Percentiles rank a stretch among this genome's conserved stretches.
Evolutionary conservation across 2,888 invertebrate genomes (phyloP).

Genomic region (Myopa tessellatipennis): DNA sequence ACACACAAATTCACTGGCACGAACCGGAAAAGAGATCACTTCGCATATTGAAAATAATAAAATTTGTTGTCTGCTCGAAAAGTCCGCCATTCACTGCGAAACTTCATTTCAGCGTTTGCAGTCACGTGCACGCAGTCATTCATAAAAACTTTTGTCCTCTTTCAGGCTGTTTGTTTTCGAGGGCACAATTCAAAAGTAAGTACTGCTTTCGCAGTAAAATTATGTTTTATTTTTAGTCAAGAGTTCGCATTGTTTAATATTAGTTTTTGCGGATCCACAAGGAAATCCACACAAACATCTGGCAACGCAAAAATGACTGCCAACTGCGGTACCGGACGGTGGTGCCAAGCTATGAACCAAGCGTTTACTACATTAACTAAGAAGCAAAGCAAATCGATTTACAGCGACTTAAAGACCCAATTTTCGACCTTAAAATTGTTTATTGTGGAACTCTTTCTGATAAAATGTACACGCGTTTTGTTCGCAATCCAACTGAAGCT

Average conservation of each 20-base stretch:
- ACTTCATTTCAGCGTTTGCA: constrained; percentile 47
- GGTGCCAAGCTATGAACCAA: too few species aligned
- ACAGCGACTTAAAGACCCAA: too few species aligned
- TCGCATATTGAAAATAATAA: constrained; percentile 40
- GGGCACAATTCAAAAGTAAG: constrained; percentile 22
- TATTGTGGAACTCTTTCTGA: too few species aligned
- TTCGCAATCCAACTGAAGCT: too few species aligned
- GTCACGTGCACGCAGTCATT: constrained; percentile 53
- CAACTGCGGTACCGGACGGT: too few species aligned
- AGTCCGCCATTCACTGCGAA: constrained; percentile 34
- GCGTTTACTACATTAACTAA: too few species aligned
- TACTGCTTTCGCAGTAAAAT: neutral
- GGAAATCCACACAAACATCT: too few species aligned
- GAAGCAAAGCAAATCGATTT: too few species aligned
- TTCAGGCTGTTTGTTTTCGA: constrained; percentile 28
- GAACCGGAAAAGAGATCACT: constrained; percentile 30
- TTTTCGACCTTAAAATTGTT: too few species aligned
- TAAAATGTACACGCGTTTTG: too few species aligned
- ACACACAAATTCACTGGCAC: constrained; percentile 12
- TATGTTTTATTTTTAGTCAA: neutral
- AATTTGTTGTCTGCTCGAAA: constrained; percentile 20
- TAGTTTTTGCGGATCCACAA: neutral
- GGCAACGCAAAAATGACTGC: too few species aligned
- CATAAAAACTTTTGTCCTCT: constrained; percentile 47
- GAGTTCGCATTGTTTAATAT: constrained; percentile 7